These are phyloP conservation scores for Scaptomyza graminum DNA, from an alignment of 1,140 invertebrate species.

Conservation along the genomic window DNA sequence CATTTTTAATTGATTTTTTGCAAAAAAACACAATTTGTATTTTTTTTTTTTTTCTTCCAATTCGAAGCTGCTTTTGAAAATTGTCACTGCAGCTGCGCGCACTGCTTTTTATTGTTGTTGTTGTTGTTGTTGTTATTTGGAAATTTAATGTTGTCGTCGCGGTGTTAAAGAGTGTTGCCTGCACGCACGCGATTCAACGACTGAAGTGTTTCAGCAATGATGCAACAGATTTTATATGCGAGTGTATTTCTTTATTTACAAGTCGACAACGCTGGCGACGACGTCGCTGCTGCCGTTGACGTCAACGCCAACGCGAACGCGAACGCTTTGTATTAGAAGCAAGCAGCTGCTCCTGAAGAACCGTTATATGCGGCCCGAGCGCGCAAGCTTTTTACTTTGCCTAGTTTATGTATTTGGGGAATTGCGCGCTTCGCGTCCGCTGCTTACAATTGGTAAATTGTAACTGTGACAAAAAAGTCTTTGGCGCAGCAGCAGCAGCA, in stretches of 20 bases:
- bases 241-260: slow-evolving; percentile 72
- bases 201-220: slow-evolving; percentile 84
- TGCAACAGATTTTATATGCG: slow-evolving; percentile 84
- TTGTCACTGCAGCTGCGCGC: slow-evolving; percentile 66
- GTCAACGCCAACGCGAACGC: slow-evolving; percentile 45
- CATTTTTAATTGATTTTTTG: slow-evolving; percentile 8
- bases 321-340: slow-evolving; percentile 61
- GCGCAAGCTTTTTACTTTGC: slow-evolving; percentile 40
- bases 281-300: slow-evolving; percentile 15
- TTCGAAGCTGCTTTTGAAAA: slow-evolving; percentile 40
- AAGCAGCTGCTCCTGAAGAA: slow-evolving; percentile 70
- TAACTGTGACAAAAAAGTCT: slow-evolving; percentile 82
- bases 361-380: slow-evolving; percentile 59
- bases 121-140: slow-evolving; percentile 34
- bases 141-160: slow-evolving; percentile 39
- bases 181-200: slow-evolving; percentile 78
- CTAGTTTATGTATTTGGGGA: slow-evolving; percentile 6
- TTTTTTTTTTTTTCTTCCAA: slow-evolving; percentile 29
- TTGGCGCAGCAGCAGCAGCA: slow-evolving; percentile 64
- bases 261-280: slow-evolving; percentile 45
- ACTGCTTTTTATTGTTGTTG: slow-evolving; percentile 28
- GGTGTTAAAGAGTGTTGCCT: slow-evolving; percentile 38
- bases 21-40: slow-evolving; percentile 33
- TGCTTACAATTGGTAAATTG: slow-evolving; percentile 79
- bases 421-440: slow-evolving; percentile 59